Base-by-base conservation (phyloP, 2,797 vertebrate genomes). In the Acanthornis magna region DNA sequence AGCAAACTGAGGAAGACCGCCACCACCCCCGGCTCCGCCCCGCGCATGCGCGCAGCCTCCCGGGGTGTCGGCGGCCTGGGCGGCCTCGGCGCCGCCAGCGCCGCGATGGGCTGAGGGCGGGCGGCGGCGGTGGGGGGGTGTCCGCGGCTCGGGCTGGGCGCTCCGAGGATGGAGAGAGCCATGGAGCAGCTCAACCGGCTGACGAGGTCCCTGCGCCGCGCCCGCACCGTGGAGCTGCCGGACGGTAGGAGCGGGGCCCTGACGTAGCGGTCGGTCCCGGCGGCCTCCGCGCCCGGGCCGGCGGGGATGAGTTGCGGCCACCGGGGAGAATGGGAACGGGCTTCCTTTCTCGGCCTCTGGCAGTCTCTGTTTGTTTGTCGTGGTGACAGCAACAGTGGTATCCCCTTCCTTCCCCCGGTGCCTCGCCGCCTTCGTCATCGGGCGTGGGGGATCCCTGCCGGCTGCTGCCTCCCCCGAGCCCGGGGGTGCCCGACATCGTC, bases 151-250 rank as follows among this genome's bases (percentile, higher is more conserved):
- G 9, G 62, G 67, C 67, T 58, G 68, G 61, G 82, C 48, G 81
- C 67, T 76, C 98, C 51, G 98, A 99, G 98, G 97, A 99, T 99
- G 99, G 99, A 99, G 98, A 98, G 99, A 97, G 99, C 99, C 97
- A 99, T 99, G 99, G 99, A 99, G 98, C 99, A 99, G 97, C 99
- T 99, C 61, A 99, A 97, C 92, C 98, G 99, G 60, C 98, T 99
- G 94, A 99, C 99, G 80, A 98, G 99, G 78, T 99, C 99, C 40
- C 98, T 99, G 61, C 99, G 99, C 93, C 98, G 99, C 83, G 99
- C 99, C 71, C 98, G 99, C 96, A 99, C 99, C 25, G 98, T 99
- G 95, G 99, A 99, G 96, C 98, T 99, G 55, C 99, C 99, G 3
- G 99, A 99, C 93, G 99, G 99, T 99, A 97, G 80, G 92, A 78